A percentile compares a stretch with the other conserved stretches of the same genome.
These are phyloP conservation scores for Ciconia stormi DNA, from an alignment of 2,113 vertebrate species.

Conservation along the genomic window DNA sequence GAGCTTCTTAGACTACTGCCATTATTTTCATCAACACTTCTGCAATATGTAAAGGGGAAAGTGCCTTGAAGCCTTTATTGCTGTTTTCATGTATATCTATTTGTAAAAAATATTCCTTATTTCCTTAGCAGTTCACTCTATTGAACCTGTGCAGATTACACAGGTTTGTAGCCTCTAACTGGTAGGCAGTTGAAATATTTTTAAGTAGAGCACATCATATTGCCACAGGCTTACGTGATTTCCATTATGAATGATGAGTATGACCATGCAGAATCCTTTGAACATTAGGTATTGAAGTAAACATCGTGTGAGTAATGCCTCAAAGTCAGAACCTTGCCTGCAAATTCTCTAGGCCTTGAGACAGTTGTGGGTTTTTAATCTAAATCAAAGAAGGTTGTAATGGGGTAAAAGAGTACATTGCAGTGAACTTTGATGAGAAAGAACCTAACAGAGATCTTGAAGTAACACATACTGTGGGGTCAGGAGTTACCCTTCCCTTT, in stretches of 20 bases:
- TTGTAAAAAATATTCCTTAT: background rate
- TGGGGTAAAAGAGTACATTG: background rate
- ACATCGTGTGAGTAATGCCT: background rate
- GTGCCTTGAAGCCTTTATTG: background rate
- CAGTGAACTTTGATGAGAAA: background rate
- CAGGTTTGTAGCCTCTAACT: background rate
- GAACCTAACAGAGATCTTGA: background rate
- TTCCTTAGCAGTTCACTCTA: background rate
- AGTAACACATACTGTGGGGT: accelerated
- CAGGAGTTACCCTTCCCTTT: background rate
- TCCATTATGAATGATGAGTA: background rate
- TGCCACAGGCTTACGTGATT: background rate
- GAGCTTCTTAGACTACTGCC: background rate
- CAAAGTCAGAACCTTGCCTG: background rate
- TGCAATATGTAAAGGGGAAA: background rate
- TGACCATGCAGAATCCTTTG: background rate
- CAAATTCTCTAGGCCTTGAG: background rate
- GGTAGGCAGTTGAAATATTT: background rate
- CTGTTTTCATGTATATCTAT: background rate
- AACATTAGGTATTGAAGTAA: background rate
- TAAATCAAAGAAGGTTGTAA: background rate
- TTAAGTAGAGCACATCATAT: background rate
- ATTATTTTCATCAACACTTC: background rate
- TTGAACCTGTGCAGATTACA: background rate
- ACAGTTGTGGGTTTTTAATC: background rate